These are phyloP conservation scores for Microcebus jonahi DNA, from an alignment of 2,113 vertebrate genomes.

Conservation along the genomic window DNA sequence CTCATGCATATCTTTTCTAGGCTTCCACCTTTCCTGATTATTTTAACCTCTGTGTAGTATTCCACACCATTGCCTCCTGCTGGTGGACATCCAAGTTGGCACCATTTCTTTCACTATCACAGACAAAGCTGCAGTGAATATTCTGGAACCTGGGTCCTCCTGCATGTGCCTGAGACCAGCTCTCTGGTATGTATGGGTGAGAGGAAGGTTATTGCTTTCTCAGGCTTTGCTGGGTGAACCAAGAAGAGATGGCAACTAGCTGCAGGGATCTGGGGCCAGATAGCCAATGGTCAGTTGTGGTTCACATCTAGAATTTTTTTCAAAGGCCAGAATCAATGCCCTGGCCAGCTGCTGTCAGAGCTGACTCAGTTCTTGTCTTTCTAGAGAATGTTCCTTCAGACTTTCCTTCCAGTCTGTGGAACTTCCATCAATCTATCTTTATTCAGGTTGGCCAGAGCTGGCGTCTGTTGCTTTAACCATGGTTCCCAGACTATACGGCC, in stretches of 20 bases:
- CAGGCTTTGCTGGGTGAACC: background rate
- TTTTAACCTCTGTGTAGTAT: background rate
- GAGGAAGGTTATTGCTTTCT: background rate
- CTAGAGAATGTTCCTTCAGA: background rate
- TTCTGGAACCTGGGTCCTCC: background rate
- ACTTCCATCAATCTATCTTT: background rate
- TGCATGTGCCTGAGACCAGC: background rate
- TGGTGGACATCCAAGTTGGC: background rate
- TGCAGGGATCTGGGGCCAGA: too few relatives aligned
- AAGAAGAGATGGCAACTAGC: background rate
- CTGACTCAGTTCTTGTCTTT: background rate
- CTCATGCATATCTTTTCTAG: too few relatives aligned
- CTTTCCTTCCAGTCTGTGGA: background rate
- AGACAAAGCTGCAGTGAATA: background rate
- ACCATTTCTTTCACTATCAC: background rate
- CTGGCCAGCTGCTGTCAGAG: background rate
- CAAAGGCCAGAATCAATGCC: background rate
- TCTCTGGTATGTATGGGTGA: background rate
- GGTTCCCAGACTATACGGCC: too few relatives aligned
- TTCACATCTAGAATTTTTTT: background rate
- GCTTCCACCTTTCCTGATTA: background rate
- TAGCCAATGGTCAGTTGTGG: background rate
- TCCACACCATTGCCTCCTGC: too few relatives aligned
- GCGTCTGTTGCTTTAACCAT: background rate
- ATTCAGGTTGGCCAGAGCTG: background rate